Percentiles rank a stretch among this genome's conserved stretches.
Evolutionary conservation across 2,888 invertebrate species (phyloP).

Genomic region (Lasioglossum marginatum): DNA sequence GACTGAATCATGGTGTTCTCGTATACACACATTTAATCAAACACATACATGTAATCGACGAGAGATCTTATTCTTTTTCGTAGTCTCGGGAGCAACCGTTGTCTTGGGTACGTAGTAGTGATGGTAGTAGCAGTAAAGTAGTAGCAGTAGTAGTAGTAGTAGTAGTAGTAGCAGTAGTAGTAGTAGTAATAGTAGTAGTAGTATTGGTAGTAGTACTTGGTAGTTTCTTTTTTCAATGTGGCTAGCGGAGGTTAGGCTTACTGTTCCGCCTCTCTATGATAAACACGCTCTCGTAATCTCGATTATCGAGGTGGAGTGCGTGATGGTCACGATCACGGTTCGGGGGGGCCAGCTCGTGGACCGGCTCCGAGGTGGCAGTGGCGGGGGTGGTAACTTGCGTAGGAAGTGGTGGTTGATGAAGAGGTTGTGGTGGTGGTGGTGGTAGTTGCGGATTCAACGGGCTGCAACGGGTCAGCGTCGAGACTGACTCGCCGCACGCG

Average conservation of each 20-base stretch:
- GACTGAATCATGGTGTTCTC: conserved; percentile 21
- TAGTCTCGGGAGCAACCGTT: conserved; percentile 72
- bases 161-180: conserved; percentile 68
- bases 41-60: conserved; percentile 69
- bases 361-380: conserved; percentile 84
- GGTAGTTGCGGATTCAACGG: conserved; percentile 85
- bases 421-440: conserved; percentile 82
- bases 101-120: conserved; percentile 72
- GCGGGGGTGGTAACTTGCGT: conserved; percentile 84
- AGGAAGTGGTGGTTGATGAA: conserved; percentile 83
- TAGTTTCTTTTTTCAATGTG: conserved; percentile 72
- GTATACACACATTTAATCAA: conserved; percentile 55
- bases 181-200: conserved; percentile 68
- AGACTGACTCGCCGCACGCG: conserved; percentile 85
- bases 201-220: conserved; percentile 69
- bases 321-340: conserved; percentile 84
- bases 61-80: conserved; percentile 56
- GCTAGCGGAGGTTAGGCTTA: conserved; percentile 84
- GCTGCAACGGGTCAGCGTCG: conserved; percentile 85
- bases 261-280: conserved; percentile 87
- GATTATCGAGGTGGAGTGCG: conserved; percentile 85
- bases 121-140: conserved; percentile 67
- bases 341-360: conserved; percentile 83
- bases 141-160: conserved; percentile 63
- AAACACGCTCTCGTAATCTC: conserved; percentile 91